Evolutionary conservation across 2,888 invertebrate species (phyloP), one percentile per base, ranked within the genome.

Genomic region (Belgica antarctica): DNA sequence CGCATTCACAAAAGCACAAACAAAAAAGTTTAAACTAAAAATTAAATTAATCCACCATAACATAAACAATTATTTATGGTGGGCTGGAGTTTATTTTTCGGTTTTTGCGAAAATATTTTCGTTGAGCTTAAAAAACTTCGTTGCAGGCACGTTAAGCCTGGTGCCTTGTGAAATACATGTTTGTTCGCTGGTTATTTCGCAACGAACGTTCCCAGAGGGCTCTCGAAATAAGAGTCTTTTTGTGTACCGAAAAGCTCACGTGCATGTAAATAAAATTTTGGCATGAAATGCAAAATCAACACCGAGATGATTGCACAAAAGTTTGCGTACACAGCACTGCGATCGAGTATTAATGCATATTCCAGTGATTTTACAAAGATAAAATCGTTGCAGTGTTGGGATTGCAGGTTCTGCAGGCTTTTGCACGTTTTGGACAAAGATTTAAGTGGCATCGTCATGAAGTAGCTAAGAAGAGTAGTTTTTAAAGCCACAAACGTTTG

Each of bases 41-140:
- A 46, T 46, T 7, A 57, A 22, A 22, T 57, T 57, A 57, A 57
- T 57, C 57, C 57, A 57, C 57, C 57, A 57, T 22, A 57, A 47
- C 57, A 57, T 17, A 57, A 57, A 57, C 57, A 57, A 57, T 57
- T 57, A 22, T 57, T 57, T 57, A 57, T 27, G 57, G 12, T 57
- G 57, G 24, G 34, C 28, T 19, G 19, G 19, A 52, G 17, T 52
- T 52, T 52, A 19, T 12, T 52, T 52, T 41, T 12, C 3, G 7
- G 12, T 52, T n/a, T 52, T 52, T 19, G 41, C 41, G 3, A 41
- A 52, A 8, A 52, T 52, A 12, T 52, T 52, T 19, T 7, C 17
- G 24, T 7, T 41, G 3, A 41, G 15, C 41, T n/a, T 41, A 15
- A 41, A 41, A 12, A 41, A 41, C 3, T n/a, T 12, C 41, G 15